Percentiles rank a stretch among this genome's conserved stretches.
Conservation (phyloP, 2,113 vertebrate genomes). For the Ochotona curzoniae region DNA sequence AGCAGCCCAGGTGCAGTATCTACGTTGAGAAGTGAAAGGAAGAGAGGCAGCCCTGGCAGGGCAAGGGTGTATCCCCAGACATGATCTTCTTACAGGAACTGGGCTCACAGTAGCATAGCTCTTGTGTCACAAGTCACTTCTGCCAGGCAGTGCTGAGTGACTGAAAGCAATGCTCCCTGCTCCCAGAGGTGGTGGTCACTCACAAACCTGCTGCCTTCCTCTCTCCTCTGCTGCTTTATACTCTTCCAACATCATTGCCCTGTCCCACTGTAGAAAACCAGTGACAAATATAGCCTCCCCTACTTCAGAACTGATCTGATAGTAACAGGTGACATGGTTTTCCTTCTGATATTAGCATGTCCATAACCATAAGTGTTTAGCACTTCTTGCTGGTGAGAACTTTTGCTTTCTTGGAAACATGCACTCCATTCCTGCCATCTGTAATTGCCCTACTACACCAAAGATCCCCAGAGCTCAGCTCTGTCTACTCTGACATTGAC, state of each 20-base stretch:
- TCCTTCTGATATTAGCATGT: too few species aligned
- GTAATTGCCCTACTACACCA: too few species aligned
- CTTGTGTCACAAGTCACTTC: not conserved
- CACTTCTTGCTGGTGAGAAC: too few species aligned
- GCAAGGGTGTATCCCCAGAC: conserved; percentile 70
- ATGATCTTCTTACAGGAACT: conserved; percentile 70
- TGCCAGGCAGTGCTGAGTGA: conserved; percentile 35
- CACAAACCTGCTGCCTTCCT: not conserved
- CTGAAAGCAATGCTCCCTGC: not conserved
- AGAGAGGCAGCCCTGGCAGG: conserved; percentile 78
- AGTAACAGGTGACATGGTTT: not conserved
- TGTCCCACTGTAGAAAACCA: not conserved
- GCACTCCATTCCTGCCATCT: too few species aligned
- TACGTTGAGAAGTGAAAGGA: conserved; percentile 45
- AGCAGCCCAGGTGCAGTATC: conserved; percentile 72
- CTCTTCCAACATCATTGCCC: not conserved
- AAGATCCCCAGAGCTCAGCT: too few species aligned
- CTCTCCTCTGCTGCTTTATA: not conserved
- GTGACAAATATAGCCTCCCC: not conserved
- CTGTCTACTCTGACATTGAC: too few species aligned
- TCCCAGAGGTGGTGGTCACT: not conserved
- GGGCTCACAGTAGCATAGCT: conserved; percentile 46
- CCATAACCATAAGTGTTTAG: too few species aligned
- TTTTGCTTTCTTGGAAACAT: too few species aligned
- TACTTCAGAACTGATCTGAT: not conserved